These are phyloP conservation scores for Pterocles burchelli DNA, from an alignment of 2,113 vertebrate genomes.

Conservation along the genomic window DNA sequence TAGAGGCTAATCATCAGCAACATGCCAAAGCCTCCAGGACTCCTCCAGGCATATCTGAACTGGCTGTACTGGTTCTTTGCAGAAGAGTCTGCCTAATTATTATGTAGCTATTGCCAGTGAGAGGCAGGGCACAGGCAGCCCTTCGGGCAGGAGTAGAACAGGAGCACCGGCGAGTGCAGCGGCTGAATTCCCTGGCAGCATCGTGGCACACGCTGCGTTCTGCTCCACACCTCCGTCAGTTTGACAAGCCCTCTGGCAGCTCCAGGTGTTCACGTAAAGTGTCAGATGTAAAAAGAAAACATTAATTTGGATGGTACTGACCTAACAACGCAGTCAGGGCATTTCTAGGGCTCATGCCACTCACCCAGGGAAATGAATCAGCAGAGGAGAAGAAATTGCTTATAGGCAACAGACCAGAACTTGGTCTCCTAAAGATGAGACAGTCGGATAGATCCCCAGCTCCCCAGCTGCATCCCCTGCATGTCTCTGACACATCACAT, in stretches of 20 bases:
- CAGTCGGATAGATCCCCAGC: not conserved
- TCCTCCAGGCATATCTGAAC: not conserved
- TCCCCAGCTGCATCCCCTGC: not conserved
- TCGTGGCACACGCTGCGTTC: accelerated
- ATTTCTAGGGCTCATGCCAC: not conserved
- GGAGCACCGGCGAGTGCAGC: accelerated
- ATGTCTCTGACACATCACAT: not conserved
- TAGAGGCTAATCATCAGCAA: not conserved
- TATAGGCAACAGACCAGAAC: not conserved
- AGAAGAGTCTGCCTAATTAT: not conserved
- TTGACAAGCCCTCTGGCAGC: not conserved
- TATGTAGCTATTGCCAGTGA: not conserved
- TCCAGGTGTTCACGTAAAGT: not conserved
- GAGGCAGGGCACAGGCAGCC: not conserved
- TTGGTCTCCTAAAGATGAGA: not conserved
- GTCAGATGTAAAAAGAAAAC: not conserved
- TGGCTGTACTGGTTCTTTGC: not conserved
- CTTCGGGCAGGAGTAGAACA: not conserved
- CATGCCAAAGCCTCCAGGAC: not conserved
- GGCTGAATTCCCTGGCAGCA: not conserved
- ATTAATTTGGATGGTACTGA: not conserved
- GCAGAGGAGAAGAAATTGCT: not conserved
- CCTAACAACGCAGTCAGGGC: not conserved
- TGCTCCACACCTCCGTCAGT: not conserved
- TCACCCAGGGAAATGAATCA: not conserved